A percentile compares a stretch with the other conserved stretches of the same genome.
Conservation (phyloP, 23 tunicate genomes). For the Halocynthia roretzi region DNA sequence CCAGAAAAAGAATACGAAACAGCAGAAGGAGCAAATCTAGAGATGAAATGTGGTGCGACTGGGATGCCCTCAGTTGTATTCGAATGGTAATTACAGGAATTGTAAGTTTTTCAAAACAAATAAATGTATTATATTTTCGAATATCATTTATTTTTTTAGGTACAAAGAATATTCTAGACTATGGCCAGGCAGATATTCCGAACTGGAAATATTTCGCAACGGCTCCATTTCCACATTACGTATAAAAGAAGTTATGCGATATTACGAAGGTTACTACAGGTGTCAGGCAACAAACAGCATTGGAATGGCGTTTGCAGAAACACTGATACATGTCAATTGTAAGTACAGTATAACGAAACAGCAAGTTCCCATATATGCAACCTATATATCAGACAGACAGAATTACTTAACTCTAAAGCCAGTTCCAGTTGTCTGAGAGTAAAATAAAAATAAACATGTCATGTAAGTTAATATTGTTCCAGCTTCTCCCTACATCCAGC, state of each 20-base stretch:
- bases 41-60: not conserved
- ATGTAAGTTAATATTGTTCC: too few species aligned
- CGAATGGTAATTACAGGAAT: not conserved
- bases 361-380: too few species aligned
- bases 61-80: not conserved
- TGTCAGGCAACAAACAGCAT: constrained; percentile 57
- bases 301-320: constrained; percentile 51
- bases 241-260: constrained; percentile 12
- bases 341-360: not conserved
- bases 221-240: not conserved
- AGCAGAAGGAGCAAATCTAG: constrained; percentile 1
- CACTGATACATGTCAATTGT: constrained; percentile 32
- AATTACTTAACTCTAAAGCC: too few species aligned
- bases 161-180: constrained; percentile 2
- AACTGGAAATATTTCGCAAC: not conserved
- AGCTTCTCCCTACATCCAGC: too few species aligned
- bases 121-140: too few species aligned
- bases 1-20: too few species aligned
- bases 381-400: too few species aligned
- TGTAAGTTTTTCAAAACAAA: too few species aligned
- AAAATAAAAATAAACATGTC: too few species aligned
- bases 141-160: not conserved
- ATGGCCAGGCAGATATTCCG: not conserved
- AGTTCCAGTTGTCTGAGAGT: too few species aligned
- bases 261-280: constrained; percentile 46